Percentiles rank a stretch among this genome's conserved stretches.
These are phyloP conservation scores for Nyctibius bracteatus DNA, from an alignment of 2,113 vertebrate genomes.

Conservation along the genomic window DNA sequence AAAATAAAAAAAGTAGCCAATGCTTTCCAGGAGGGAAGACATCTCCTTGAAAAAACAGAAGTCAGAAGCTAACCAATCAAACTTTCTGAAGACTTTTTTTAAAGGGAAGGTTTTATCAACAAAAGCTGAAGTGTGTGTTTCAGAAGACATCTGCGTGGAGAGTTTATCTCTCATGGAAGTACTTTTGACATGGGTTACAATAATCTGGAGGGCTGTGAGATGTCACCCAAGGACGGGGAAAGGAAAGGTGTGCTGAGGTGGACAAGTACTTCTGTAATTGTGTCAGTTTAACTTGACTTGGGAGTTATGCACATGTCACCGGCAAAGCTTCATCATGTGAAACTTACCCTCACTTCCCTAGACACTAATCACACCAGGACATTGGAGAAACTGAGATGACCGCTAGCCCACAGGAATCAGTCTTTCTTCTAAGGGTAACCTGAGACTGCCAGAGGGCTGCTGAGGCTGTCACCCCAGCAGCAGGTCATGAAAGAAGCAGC, in stretches of 20 bases:
- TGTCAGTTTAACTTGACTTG: background rate
- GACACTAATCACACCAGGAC: rapidly evolving
- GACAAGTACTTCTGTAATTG: background rate
- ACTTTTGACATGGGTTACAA: background rate
- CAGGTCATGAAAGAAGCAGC: background rate
- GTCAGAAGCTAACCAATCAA: background rate
- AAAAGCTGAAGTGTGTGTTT: background rate
- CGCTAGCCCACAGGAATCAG: background rate
- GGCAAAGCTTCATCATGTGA: background rate
- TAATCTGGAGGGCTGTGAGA: background rate
- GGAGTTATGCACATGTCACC: background rate
- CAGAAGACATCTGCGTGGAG: background rate
- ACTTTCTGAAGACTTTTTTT: background rate
- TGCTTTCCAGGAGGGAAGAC: background rate
- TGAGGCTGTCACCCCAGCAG: background rate
- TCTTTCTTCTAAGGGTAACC: background rate
- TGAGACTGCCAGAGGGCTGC: background rate
- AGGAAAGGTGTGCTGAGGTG: background rate
- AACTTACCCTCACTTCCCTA: background rate
- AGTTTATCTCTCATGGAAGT: background rate
- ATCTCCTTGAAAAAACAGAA: background rate
- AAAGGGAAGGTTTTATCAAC: background rate
- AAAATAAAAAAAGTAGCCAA: rapidly evolving
- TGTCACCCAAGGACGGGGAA: background rate
- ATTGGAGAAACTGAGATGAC: background rate